Evolutionary conservation across 92 coral and sea anemone genomes (phyloP), one percentile per base, ranked within the genome.

Genomic region (Epizoanthus rinbou): DNA sequence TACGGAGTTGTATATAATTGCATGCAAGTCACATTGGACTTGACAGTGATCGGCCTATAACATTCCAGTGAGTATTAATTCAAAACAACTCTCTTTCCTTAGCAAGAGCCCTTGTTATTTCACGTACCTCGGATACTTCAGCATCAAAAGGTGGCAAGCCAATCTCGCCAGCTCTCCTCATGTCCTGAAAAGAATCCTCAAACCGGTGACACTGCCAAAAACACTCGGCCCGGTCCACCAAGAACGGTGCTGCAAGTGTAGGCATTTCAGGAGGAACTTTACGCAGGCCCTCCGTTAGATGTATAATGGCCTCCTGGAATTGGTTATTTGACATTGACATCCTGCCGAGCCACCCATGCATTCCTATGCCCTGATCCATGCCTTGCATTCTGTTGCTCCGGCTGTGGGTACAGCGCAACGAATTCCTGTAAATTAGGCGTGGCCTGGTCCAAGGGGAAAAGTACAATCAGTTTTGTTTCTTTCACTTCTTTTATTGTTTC

Each of bases 141-240:
- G 54, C 82, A 76, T 76, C 82, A 8, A 60, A 22, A 16, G 69
- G 53, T 3, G 57, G 82, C 35, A 76, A 41, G 14, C 82, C 82
- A 60, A 58, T n/a, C 1, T 60, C 56, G 50, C n/a, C 16, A 11
- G 82, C 82, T 31, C 24, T 64, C 11, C 56, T 59, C 69, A 76
- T 76, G 69, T 76, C 82, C 19, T 59, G 9, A 17, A 76, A 33
- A 4, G 82, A 76, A 9, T 39, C 69, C 33, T 59, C n/a, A 76
- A 57, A 76, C 1, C 16, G 82, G 39, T 10, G 28, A 18, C 60
- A 53, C 28, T 35, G 54, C 82, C 82, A 76, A 54, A 18, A 39
- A 59, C 82, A 76, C 47, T 76, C 82, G 4, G 67, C 17, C 15
- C 82, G 82, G 15, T 76, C 82, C 56, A 76, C 47, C 41, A 76